Percentiles rank a stretch among this genome's conserved stretches.
These are phyloP conservation scores for Archips crataeganus DNA, from an alignment of 2,888 invertebrate genomes.

Conservation along the genomic window DNA sequence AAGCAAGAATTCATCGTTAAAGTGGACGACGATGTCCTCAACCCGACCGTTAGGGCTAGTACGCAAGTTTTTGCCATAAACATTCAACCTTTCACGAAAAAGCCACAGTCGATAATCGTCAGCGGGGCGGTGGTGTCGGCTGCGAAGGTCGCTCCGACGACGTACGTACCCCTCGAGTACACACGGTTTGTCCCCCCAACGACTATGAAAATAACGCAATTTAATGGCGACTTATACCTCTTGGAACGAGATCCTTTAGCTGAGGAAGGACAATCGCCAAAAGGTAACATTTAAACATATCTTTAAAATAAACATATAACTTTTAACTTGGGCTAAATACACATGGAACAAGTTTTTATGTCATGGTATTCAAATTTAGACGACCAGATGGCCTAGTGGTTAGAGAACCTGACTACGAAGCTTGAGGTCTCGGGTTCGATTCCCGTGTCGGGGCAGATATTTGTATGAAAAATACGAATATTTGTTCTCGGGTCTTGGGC, in stretches of 20 bases:
- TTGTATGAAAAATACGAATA: too few species aligned
- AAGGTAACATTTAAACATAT: constrained; percentile 1
- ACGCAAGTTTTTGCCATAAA: constrained; percentile 68
- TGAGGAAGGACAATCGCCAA: background rate
- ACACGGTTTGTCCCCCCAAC: constrained; percentile 72
- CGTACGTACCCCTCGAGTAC: constrained; percentile 59
- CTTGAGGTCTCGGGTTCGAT: too few species aligned
- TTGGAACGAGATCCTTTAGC: constrained; percentile 6
- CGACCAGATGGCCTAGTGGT: too few species aligned
- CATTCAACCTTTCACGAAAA: constrained; percentile 61
- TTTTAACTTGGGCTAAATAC: background rate
- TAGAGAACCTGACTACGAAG: too few species aligned
- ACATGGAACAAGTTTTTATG: background rate
- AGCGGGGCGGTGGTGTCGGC: constrained; percentile 67
- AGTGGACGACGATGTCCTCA: constrained; percentile 74
- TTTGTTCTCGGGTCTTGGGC: too few species aligned
- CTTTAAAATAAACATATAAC: background rate
- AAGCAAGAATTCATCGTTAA: constrained; percentile 77
- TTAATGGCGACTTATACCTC: constrained; percentile 47
- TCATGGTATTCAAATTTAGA: background rate
- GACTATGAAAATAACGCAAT: constrained; percentile 47
- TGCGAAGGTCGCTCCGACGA: constrained; percentile 43
- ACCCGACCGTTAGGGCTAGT: constrained; percentile 50
- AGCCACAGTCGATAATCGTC: constrained; percentile 68
- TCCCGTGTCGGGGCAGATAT: too few species aligned